Conservation (phyloP, 2,888 invertebrate genomes). For the Cephus pulcher region DNA sequence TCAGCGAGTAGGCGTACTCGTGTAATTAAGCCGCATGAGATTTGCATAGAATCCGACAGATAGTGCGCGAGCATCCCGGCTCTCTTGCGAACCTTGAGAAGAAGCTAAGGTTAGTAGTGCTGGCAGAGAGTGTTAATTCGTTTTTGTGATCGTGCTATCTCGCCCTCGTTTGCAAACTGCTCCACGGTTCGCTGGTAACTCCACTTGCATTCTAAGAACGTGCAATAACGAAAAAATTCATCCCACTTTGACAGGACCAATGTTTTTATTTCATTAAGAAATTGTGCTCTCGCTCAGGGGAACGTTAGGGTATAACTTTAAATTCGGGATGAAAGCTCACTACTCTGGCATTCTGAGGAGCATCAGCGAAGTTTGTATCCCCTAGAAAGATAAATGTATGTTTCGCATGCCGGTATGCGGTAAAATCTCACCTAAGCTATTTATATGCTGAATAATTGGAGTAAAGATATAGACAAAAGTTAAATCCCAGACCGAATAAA, state of each 20-base stretch:
- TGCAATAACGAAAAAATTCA: too few relatives aligned
- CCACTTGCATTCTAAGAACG: too few relatives aligned
- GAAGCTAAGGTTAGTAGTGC: conserved; percentile 45
- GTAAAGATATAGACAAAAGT: not conserved
- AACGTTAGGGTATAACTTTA: too few relatives aligned
- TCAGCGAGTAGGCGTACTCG: conserved; percentile 60
- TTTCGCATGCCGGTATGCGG: conserved; percentile 50
- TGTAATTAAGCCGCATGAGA: conserved; percentile 64
- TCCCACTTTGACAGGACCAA: too few relatives aligned
- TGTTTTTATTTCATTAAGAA: too few relatives aligned
- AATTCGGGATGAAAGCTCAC: too few relatives aligned
- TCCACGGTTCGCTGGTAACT: too few relatives aligned
- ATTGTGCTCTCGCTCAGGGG: too few relatives aligned
- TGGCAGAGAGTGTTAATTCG: conserved; percentile 52
- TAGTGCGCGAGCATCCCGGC: conserved; percentile 33
- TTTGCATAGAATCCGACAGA: conserved; percentile 63
- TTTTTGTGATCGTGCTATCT: conserved; percentile 42
- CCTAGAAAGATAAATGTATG: conserved; percentile 60
- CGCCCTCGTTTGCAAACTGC: conserved; percentile 11
- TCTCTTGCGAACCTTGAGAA: conserved; percentile 37
- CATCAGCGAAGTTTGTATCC: conserved; percentile 34
- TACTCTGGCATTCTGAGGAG: too few relatives aligned
- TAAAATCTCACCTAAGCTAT: conserved; percentile 11
- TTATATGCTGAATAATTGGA: not conserved
- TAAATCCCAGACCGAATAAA: too few relatives aligned